Evolutionary conservation across 2,888 invertebrate species (phyloP), one percentile per base, ranked within the genome.

Genomic region (Drosophila prolongata): DNA sequence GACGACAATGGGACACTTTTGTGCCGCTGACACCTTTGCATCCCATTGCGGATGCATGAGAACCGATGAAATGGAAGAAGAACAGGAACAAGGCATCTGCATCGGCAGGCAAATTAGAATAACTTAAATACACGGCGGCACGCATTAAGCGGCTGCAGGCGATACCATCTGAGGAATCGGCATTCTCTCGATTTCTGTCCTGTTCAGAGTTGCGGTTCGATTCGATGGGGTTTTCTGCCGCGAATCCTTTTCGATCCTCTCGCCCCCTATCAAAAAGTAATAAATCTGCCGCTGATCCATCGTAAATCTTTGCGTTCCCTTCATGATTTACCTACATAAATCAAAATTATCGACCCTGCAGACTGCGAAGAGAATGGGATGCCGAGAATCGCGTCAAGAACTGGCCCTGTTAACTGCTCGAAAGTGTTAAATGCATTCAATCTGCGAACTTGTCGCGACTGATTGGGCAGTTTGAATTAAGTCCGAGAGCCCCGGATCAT

Each of bases 301-400:
- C 90, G 90, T 91, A 91, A 90, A 90, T 91, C 90, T 90, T 83
- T 77, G 80, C 80, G 90, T 80, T 89, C 80, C 80, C 85, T 88
- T 90, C 90, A 89, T 89, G 91, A 90, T 90, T 90, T 90, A 86
- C 83, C 83, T 85, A 89, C 91, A 90, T 90, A 90, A 90, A 90
- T 90, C 91, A 90, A 91, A 90, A 91, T 91, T 90, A 90, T 90
- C 91, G 89, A 83, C 72, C 78, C 76, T 68, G 6, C 71, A 79
- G 74, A 53, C 71, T 56, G 46, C 67, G 47, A 14, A 9, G 47
- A 11, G 47, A n/a, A 30, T 30, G 27, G 2, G 27, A 3, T 14
- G 40, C 46, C 55, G 40, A 69, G 61, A 72, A 47, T 47, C 6
- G 59, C 27, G 16, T 40, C 10, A 13, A 30, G 61, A 59, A 65